These are phyloP conservation scores for Drosophila melanica DNA, from an alignment of 1,140 invertebrate genomes.

Conservation along the genomic window DNA sequence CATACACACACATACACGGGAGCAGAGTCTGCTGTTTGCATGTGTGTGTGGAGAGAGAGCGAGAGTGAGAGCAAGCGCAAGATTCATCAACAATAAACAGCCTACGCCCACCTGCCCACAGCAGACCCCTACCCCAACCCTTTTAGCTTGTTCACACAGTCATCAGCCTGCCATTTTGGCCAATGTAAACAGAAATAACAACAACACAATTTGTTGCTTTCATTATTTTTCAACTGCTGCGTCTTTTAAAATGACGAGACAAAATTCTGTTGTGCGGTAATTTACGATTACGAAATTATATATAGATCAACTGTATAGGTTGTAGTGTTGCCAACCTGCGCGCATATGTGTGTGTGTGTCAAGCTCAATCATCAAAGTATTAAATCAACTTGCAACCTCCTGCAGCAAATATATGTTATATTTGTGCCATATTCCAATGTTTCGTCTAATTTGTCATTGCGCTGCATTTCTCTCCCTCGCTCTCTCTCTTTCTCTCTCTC, in stretches of 20 bases:
- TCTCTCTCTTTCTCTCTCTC: constrained; percentile 33
- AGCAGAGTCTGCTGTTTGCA: neutral
- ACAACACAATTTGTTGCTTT: constrained; percentile 51
- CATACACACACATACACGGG: constrained; percentile 39
- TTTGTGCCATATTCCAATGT: constrained; percentile 17
- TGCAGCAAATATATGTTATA: neutral
- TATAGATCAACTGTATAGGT: constrained; percentile 35
- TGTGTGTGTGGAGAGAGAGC: constrained; percentile 8
- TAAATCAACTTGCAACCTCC: constrained; percentile 25
- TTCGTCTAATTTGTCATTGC: constrained; percentile 13
- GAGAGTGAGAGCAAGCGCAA: constrained; percentile 18
- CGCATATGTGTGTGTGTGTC: constrained; percentile 16
- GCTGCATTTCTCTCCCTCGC: neutral
- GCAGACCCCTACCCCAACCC: neutral
- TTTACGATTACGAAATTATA: constrained; percentile 75
- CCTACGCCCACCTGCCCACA: constrained; percentile 42
- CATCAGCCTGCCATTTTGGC: constrained; percentile 43
- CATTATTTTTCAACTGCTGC: constrained; percentile 48
- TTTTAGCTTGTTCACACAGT: constrained; percentile 32
- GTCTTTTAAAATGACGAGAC: constrained; percentile 60
- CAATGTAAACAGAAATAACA: constrained; percentile 51
- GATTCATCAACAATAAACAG: constrained; percentile 37
- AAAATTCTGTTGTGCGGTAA: constrained; percentile 70
- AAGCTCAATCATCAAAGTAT: constrained; percentile 44
- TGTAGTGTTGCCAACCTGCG: neutral